Evolutionary conservation across 1,140 invertebrate species (phyloP).

Genomic region (Cydia fagiglandana): DNA sequence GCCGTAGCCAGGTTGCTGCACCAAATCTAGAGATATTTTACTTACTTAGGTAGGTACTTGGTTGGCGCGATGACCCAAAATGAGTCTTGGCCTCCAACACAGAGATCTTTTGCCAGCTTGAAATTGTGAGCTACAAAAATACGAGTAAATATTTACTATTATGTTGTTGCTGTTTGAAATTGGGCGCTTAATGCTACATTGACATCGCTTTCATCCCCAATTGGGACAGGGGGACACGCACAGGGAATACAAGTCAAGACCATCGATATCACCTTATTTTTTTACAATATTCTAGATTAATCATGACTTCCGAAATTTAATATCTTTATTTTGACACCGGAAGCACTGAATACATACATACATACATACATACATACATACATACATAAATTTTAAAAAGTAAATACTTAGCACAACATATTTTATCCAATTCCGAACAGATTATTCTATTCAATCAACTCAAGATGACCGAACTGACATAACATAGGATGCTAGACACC

Average conservation of each 20-base stretch:
- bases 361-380: too few relatives aligned
- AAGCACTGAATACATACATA: not conserved
- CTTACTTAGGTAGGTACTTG: too few relatives aligned
- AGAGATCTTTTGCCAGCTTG: too few relatives aligned
- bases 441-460: not conserved
- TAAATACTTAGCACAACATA: too few relatives aligned
- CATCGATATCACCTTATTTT: not conserved
- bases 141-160: conserved; percentile 6
- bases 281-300: not conserved
- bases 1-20: too few relatives aligned
- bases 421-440: too few relatives aligned
- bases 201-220: conserved; percentile 15
- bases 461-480: not conserved
- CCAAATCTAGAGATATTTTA: too few relatives aligned
- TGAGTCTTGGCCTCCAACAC: too few relatives aligned
- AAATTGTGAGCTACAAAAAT: too few relatives aligned
- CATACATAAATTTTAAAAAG: too few relatives aligned
- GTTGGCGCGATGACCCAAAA: too few relatives aligned
- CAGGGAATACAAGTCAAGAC: conserved; percentile 19
- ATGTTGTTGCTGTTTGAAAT: conserved; percentile 16
- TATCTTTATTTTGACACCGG: not conserved
- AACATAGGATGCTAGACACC: not conserved
- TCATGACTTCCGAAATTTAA: not conserved
- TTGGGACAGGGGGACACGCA: not conserved
- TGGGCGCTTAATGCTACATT: not conserved